Percentiles rank a stretch among this genome's conserved stretches.
Evolutionary conservation across 2,888 invertebrate species (phyloP).

Genomic region (Aphrophora alni): DNA sequence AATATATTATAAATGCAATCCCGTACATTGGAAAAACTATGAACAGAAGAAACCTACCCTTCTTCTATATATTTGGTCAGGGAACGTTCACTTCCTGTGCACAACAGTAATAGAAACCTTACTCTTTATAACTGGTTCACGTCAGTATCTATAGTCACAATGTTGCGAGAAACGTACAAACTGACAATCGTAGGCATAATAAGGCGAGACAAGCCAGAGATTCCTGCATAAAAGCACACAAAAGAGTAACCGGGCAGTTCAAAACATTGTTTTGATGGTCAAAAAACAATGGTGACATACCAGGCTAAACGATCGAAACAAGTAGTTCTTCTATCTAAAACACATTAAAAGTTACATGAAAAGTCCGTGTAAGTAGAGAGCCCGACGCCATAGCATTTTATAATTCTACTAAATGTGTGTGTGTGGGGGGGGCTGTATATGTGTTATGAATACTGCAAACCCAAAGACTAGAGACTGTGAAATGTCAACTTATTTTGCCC

Average conservation of each 20-base stretch:
- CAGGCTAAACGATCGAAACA: slow-evolving; percentile 18
- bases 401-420: no score
- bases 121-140: no score
- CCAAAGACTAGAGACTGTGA: no score
- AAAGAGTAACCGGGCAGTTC: neutral
- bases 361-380: slow-evolving; percentile 15
- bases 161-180: neutral
- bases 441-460: no score
- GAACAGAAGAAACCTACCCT: slow-evolving; percentile 17
- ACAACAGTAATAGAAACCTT: slow-evolving; percentile 32
- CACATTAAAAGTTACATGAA: no score
- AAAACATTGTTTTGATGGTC: slow-evolving; percentile 11
- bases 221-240: slow-evolving; percentile 7
- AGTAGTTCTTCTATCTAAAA: slow-evolving; percentile 19
- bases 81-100: slow-evolving; percentile 9
- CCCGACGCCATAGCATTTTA: slow-evolving; percentile 12
- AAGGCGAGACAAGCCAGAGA: slow-evolving; percentile 17
- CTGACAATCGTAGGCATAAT: slow-evolving; percentile 14
- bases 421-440: no score
- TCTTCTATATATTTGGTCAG: slow-evolving; percentile 24
- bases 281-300: no score
- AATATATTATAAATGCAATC: no score
- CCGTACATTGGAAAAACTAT: no score
- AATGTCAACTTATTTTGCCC: no score
- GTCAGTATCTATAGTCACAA: no score